These are phyloP conservation scores for Enoplosus armatus DNA, from an alignment of 2,797 vertebrate species.

Conservation along the genomic window DNA sequence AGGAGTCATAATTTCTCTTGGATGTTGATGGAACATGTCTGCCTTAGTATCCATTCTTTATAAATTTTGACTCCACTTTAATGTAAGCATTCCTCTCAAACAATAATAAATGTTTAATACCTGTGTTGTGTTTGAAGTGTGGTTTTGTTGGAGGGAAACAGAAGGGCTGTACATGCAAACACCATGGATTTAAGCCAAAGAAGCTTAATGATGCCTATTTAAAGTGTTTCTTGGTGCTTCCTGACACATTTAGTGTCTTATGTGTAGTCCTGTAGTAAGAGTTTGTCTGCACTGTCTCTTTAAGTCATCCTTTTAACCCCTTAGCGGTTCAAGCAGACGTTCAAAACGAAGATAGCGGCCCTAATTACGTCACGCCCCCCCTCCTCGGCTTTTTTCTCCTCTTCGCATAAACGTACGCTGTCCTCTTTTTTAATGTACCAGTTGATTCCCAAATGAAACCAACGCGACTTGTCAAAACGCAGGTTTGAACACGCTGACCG, in stretches of 20 bases:
- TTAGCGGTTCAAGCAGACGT: constrained; percentile 30
- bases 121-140: constrained; percentile 15
- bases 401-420: constrained; percentile 52
- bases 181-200: neutral
- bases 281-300: constrained; percentile 68
- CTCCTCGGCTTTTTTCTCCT: constrained; percentile 22
- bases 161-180: too few species aligned
- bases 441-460: constrained; percentile 39
- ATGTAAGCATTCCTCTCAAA: constrained; percentile 67
- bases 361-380: constrained; percentile 72
- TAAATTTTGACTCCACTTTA: constrained; percentile 50
- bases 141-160: neutral
- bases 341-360: constrained; percentile 69
- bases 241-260: neutral
- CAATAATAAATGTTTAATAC: constrained; percentile 69
- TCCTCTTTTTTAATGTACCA: constrained; percentile 41
- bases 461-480: constrained; percentile 49
- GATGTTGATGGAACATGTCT: neutral
- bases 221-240: neutral
- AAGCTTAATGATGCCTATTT: neutral
- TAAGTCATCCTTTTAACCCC: constrained; percentile 64
- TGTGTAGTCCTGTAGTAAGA: neutral
- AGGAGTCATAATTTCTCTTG: neutral
- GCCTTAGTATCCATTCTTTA: constrained; percentile 9
- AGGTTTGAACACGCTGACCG: constrained; percentile 53